Evolutionary conservation across 1,140 invertebrate genomes (phyloP).

Genomic region (Anthonomus grandis): DNA sequence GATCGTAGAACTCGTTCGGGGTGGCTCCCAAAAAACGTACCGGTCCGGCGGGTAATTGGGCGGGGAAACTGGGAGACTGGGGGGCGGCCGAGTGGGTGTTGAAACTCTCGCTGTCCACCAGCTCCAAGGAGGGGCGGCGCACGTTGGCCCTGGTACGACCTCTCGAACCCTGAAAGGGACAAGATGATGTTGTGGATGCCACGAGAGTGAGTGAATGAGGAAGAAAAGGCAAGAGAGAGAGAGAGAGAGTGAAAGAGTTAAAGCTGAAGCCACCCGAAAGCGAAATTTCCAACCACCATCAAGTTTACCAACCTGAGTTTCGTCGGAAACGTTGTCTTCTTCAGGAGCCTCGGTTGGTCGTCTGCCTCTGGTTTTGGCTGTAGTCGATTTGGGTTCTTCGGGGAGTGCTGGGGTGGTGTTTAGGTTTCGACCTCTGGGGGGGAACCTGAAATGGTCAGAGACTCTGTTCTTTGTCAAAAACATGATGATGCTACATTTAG

Average conservation of each 20-base stretch:
- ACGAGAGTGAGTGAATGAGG: background rate
- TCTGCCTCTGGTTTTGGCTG: slow-evolving; percentile 49
- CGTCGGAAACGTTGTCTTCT: slow-evolving; percentile 42
- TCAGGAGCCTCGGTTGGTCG: slow-evolving; percentile 45
- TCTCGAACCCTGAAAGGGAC: slow-evolving; percentile 36
- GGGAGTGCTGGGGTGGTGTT: slow-evolving; percentile 47
- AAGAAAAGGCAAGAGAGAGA: background rate
- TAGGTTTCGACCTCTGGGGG: slow-evolving; percentile 58
- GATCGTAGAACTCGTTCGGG: slow-evolving; percentile 55
- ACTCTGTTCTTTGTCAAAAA: slow-evolving; percentile 17
- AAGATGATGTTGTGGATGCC: background rate
- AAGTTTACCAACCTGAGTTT: slow-evolving; percentile 44
- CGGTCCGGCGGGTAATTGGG: slow-evolving; percentile 54
- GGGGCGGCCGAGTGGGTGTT: slow-evolving; percentile 59
- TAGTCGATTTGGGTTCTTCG: slow-evolving; percentile 47
- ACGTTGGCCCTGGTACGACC: slow-evolving; percentile 49
- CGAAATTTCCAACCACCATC: too few species aligned
- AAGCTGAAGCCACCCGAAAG: background rate
- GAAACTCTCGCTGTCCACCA: slow-evolving; percentile 76
- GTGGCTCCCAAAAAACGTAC: slow-evolving; percentile 58
- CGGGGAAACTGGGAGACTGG: slow-evolving; percentile 35
- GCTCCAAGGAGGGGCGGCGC: slow-evolving; percentile 66
- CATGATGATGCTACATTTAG: slow-evolving; percentile 1
- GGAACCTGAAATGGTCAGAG: slow-evolving; percentile 21
- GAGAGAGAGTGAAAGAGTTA: background rate